phyloP scores from a whole-genome alignment of 2,113 vertebrate genomes.

The Melanocharis versteri region DNA sequence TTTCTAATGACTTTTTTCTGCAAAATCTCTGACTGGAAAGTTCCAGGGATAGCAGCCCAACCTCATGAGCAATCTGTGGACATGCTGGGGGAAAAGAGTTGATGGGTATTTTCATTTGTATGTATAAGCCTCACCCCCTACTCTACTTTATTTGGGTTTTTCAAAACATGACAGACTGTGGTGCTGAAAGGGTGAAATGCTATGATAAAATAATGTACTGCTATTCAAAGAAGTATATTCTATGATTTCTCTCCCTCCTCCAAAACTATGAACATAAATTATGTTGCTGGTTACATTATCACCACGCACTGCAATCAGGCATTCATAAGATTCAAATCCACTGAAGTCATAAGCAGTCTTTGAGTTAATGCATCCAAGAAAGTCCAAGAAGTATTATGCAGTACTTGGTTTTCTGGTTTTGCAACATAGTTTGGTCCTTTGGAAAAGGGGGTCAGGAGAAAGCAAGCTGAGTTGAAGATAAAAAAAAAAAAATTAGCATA shows the following conservation, averaged over 20 bases:
- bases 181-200: background rate
- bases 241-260: background rate
- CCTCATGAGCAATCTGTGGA: background rate
- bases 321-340: constrained; percentile 37
- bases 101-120: background rate
- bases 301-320: background rate
- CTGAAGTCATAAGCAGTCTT: constrained; percentile 26
- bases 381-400: constrained; percentile 1
- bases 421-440: constrained; percentile 17
- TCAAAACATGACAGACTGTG: background rate
- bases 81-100: background rate
- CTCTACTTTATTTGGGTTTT: background rate
- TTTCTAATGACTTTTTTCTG: background rate
- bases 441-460: background rate
- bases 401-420: constrained; percentile 56
- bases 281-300: constrained; percentile 6
- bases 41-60: background rate
- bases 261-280: constrained; percentile 28
- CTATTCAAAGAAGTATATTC: background rate
- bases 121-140: background rate
- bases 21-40: background rate
- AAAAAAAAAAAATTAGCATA: background rate
- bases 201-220: background rate
- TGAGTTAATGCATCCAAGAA: background rate
- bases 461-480: background rate